These are phyloP conservation scores for Eupelmus urozonus DNA, from an alignment of 2,888 invertebrate species.

Conservation along the genomic window DNA sequence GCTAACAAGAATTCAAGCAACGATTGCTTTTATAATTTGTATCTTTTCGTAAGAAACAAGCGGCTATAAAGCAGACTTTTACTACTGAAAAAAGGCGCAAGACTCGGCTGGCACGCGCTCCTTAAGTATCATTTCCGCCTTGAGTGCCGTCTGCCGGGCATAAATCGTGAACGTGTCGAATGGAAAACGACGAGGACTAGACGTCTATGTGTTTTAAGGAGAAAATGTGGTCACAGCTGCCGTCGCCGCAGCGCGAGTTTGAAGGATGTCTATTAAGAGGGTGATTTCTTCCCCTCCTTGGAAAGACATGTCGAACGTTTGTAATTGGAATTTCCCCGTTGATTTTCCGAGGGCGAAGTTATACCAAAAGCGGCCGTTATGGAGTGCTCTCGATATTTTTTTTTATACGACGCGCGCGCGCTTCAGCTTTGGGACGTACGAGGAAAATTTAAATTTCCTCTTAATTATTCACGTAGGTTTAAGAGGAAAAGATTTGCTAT, in stretches of 20 bases:
- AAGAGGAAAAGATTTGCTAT: neutral
- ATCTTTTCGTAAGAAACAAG: neutral
- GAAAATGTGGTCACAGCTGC: conserved; percentile 51
- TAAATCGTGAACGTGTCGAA: conserved; percentile 50
- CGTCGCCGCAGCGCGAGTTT: neutral
- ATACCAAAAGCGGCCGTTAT: neutral
- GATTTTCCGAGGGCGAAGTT: neutral
- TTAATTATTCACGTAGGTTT: neutral
- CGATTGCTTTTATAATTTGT: no score
- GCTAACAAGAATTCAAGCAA: no score
- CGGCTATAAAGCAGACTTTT: neutral
- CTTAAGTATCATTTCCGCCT: conserved; percentile 26
- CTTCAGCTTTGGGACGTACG: neutral
- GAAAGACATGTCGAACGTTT: conserved; percentile 10
- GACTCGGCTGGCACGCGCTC: conserved; percentile 10
- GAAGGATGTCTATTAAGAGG: conserved; percentile 18
- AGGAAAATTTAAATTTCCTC: conserved; percentile 6
- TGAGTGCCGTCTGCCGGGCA: conserved; percentile 29
- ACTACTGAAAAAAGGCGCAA: neutral
- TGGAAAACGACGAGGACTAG: conserved; percentile 17
- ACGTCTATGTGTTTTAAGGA: conserved; percentile 32
- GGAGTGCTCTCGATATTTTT: neutral
- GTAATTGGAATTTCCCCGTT: conserved; percentile 29
- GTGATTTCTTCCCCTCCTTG: conserved; percentile 6
- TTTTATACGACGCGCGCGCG: neutral